phyloP scores from a whole-genome alignment of 2,888 invertebrate genomes.

The Uloborus plumipes region DNA sequence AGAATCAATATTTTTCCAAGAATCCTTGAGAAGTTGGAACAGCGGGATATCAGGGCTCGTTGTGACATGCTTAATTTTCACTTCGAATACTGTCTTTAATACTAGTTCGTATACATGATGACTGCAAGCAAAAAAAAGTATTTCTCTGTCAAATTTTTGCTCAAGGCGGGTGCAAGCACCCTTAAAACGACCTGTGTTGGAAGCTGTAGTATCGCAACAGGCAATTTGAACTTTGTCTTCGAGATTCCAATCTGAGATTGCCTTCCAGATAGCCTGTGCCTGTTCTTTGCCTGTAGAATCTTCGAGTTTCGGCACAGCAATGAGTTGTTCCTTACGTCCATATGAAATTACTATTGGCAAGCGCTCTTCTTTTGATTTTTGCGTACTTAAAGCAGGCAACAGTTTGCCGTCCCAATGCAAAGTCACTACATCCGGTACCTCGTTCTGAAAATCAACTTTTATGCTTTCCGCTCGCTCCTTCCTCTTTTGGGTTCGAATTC shows the following conservation, averaged over 20 bases:
- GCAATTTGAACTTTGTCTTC: constrained; percentile 6
- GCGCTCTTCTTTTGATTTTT: background rate
- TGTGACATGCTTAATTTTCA: no score
- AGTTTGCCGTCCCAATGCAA: background rate
- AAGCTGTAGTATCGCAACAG: constrained; percentile 11
- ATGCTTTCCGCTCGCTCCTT: no score
- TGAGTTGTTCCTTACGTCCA: background rate
- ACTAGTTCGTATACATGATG: no score
- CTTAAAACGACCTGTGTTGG: background rate
- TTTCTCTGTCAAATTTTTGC: background rate
- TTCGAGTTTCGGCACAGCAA: background rate
- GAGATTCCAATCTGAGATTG: constrained; percentile 2
- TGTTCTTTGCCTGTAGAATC: constrained; percentile 2
- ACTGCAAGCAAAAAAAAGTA: no score
- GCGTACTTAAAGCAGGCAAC: background rate
- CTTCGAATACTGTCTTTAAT: background rate
- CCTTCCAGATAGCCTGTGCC: constrained; percentile 2
- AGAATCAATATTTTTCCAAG: no score
- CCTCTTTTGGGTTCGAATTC: no score
- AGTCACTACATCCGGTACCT: no score
- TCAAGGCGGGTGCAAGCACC: background rate
- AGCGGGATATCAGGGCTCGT: no score
- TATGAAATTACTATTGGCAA: no score
- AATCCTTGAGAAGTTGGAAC: no score
- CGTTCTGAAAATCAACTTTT: no score